Base-by-base conservation (phyloP, 2,888 invertebrate species). In the Seira musarum region DNA sequence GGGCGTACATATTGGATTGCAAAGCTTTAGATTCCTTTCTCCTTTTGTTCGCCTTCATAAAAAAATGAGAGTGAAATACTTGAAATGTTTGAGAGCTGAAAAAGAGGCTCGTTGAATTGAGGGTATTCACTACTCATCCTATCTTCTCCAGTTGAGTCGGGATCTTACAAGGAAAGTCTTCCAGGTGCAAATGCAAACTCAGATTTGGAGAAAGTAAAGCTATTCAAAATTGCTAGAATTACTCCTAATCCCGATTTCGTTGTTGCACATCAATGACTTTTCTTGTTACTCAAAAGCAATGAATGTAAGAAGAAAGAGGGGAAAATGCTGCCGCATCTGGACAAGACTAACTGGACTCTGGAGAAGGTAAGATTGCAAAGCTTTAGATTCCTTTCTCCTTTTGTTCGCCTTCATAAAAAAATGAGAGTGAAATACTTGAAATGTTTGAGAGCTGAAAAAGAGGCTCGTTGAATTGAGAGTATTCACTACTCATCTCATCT, bases 311-410 rank as follows among this genome's bases (percentile, higher is more conserved):
- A 24, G 17, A n/a, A 57, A 57, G 57, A n/a, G 57, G n/a, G 17
- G n/a, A n/a, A n/a, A n/a, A n/a, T n/a, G n/a, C n/a, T n/a, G n/a
- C n/a, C n/a, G n/a, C n/a, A n/a, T n/a, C n/a, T n/a, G n/a, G n/a
- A n/a, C n/a, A n/a, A 74, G 65, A 65, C 65, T 35, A 74, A 74
- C 53, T 66, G 74, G 67, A n/a, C 57, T 6, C 6, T 57, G 17
- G 57, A 57, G n/a, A 60, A 67, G 67, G 46, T 65, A 67, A n/a
- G 57, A 57, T 57, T 57, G 57, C 57, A 57, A 57, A 57, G 57
- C 57, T 13, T 57, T 57, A 57, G 6, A 13, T 57, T n/a, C n/a
- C 57, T 57, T 57, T 17, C n/a, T n/a, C n/a, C 17, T 17, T 57
- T 57, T 57, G 57, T 57, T 17, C 57, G 57, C 10, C 57, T 57